phyloP scores from a whole-genome alignment of 2,797 vertebrate genomes.

The Squalus acanthias region DNA sequence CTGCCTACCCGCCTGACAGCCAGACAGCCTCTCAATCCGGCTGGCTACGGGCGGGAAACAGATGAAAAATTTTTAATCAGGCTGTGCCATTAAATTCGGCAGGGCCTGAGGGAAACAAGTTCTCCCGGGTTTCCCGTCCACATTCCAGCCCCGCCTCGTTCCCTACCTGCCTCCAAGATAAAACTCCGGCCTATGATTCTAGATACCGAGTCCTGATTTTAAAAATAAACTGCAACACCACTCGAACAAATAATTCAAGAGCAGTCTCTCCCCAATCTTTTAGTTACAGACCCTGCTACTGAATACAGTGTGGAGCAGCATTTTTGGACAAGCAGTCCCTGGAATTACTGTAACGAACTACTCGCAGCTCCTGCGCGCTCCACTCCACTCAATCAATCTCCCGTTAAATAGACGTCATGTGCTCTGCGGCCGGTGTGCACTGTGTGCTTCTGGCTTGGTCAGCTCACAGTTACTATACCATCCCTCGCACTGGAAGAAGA shows the following conservation, averaged over 20 bases:
- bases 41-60: too few relatives aligned
- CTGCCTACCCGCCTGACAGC: too few relatives aligned
- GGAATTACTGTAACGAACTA: neutral
- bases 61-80: too few relatives aligned
- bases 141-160: too few relatives aligned
- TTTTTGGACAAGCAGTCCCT: neutral
- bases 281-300: neutral
- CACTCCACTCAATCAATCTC: neutral
- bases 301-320: neutral
- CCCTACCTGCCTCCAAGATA: too few relatives aligned
- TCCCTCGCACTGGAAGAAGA: neutral
- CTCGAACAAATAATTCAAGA: neutral
- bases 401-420: neutral
- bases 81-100: too few relatives aligned
- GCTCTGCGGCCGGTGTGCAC: neutral
- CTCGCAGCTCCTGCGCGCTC: neutral
- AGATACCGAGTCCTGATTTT: neutral
- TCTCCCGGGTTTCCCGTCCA: too few relatives aligned
- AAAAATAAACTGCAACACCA: neutral
- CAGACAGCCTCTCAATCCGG: too few relatives aligned
- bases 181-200: neutral
- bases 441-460: neutral
- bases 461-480: neutral
- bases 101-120: too few relatives aligned
- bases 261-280: neutral